Conservation (phyloP, 1,140 invertebrate genomes). For the Hirudo medicinalis region DNA sequence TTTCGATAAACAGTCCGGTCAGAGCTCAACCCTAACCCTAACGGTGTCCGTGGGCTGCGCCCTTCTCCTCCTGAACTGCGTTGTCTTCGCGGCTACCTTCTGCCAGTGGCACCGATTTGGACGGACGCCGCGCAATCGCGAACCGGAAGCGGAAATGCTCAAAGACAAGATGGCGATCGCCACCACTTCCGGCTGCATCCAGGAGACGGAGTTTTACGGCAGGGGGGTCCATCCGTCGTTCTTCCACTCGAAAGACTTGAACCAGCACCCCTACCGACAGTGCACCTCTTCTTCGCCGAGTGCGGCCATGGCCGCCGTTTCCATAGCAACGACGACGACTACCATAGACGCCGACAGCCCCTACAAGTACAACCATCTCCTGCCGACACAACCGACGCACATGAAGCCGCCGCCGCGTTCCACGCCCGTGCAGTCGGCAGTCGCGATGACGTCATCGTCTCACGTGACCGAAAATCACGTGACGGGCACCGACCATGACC, state of each 20-base stretch:
- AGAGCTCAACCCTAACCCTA: slow-evolving; percentile 54
- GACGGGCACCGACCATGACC: background rate
- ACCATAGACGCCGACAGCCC: background rate
- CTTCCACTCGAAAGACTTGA: background rate
- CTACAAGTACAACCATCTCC: too few species aligned
- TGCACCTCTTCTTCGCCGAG: background rate
- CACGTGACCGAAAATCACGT: too few species aligned
- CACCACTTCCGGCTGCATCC: background rate
- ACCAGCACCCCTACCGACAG: background rate
- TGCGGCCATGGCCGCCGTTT: background rate
- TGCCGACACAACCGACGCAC: too few species aligned
- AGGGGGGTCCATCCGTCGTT: background rate
- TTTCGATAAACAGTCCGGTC: slow-evolving; percentile 48
- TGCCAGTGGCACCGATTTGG: slow-evolving; percentile 61
- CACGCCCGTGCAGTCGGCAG: too few species aligned
- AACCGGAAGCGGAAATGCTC: background rate
- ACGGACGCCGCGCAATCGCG: background rate
- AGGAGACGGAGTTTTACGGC: slow-evolving; percentile 4
- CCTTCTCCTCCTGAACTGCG: slow-evolving; percentile 70
- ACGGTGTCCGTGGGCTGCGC: slow-evolving; percentile 85
- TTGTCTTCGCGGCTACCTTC: slow-evolving; percentile 84
- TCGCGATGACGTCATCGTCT: too few species aligned
- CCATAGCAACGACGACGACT: background rate
- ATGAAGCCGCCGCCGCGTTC: too few species aligned
- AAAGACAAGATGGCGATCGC: slow-evolving; percentile 4